phyloP scores from a whole-genome alignment of 1,140 invertebrate genomes.

The Tetramorium parvispinum region DNA sequence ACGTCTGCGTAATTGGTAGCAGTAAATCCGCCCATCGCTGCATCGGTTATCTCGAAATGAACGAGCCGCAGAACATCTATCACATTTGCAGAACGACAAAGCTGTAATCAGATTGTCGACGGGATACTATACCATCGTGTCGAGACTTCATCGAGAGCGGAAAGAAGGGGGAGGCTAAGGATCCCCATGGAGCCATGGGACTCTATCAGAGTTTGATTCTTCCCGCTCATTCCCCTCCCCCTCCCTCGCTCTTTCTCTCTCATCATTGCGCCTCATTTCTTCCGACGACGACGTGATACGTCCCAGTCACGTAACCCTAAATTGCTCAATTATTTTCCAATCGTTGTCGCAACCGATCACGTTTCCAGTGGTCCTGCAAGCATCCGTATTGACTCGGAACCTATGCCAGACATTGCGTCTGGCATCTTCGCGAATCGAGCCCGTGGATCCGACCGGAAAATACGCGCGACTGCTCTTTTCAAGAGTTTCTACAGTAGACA shows the following conservation, averaged over 20 bases:
- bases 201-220: constrained; percentile 2
- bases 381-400: constrained; percentile 10
- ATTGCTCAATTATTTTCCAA: constrained; percentile 73
- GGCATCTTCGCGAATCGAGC: neutral
- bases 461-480: constrained; percentile 19
- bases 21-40: constrained; percentile 19
- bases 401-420: constrained; percentile 26
- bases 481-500: constrained; percentile 18
- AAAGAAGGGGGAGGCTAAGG: neutral
- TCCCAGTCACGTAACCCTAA: constrained; percentile 71
- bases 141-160: constrained; percentile 7
- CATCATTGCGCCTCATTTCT: constrained; percentile 48
- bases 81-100: constrained; percentile 53
- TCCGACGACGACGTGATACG: constrained; percentile 36
- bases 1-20: constrained; percentile 32
- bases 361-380: constrained; percentile 21
- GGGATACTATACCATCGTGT: constrained; percentile 19
- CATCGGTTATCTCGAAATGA: constrained; percentile 16
- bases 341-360: constrained; percentile 47
- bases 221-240: neutral
- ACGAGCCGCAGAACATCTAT: constrained; percentile 46
- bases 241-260: neutral
- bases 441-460: constrained; percentile 31
- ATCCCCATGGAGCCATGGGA: constrained; percentile 35
- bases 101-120: constrained; percentile 55